A percentile compares a stretch with the other conserved stretches of the same genome.
These are phyloP conservation scores for Ascidia mentula DNA, from an alignment of 23 tunicate genomes.

Conservation along the genomic window DNA sequence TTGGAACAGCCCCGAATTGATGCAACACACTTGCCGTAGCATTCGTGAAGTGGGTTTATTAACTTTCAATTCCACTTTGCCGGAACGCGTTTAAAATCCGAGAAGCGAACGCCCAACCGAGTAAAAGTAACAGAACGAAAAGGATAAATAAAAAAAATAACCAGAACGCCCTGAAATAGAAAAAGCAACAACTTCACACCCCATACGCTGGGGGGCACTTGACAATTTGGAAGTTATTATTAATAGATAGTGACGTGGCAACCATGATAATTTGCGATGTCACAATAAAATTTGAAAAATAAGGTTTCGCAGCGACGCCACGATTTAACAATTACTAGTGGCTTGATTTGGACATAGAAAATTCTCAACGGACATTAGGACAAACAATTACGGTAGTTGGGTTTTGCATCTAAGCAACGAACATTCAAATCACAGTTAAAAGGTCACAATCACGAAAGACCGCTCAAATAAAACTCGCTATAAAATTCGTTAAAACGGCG, in stretches of 20 bases:
- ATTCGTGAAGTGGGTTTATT: not conserved
- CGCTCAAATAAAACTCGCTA: no score
- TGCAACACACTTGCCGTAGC: no score
- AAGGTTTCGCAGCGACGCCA: not conserved
- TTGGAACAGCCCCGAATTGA: no score
- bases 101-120: not conserved
- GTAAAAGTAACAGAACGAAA: not conserved
- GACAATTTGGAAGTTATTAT: not conserved
- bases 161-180: not conserved
- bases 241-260: not conserved
- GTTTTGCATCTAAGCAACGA: slow-evolving; percentile 1
- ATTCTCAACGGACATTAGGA: not conserved
- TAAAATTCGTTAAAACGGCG: not conserved
- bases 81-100: not conserved
- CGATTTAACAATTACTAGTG: not conserved
- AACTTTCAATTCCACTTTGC: not conserved
- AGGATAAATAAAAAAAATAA: slow-evolving; percentile 7
- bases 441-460: slow-evolving; percentile 5
- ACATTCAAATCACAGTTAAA: slow-evolving; percentile 4
- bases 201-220: not conserved
- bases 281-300: not conserved
- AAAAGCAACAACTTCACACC: not conserved
- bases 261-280: not conserved
- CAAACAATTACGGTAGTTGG: not conserved
- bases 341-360: slow-evolving; percentile 4